phyloP scores from a whole-genome alignment of 1,140 invertebrate species.

The Ips typographus region DNA sequence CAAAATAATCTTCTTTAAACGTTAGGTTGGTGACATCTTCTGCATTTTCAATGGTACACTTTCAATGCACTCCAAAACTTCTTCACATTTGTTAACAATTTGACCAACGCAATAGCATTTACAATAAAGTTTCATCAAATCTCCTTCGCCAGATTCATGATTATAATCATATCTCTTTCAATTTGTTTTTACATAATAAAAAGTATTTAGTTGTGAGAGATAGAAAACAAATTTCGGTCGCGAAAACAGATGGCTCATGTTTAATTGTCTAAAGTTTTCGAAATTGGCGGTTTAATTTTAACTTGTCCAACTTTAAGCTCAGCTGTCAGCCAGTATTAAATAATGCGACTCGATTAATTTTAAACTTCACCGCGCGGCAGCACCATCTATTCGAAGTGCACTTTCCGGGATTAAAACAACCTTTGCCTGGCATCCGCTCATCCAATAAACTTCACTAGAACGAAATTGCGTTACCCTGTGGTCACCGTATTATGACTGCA shows the following conservation, averaged over 20 bases:
- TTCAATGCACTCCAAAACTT: too few relatives aligned
- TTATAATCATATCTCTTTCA: too few relatives aligned
- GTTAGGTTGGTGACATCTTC: too few relatives aligned
- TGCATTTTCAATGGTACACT: too few relatives aligned
- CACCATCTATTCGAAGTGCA: conserved; percentile 1
- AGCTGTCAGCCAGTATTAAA: conserved; percentile 1
- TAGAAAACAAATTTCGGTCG: too few relatives aligned
- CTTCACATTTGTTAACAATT: too few relatives aligned
- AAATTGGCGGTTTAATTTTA: conserved; percentile 4
- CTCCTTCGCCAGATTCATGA: too few relatives aligned
- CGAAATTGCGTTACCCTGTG: conserved; percentile 1
- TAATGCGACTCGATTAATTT: conserved; percentile 4
- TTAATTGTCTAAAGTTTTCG: conserved; percentile 4
- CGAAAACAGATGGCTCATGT: neutral
- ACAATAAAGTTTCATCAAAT: too few relatives aligned
- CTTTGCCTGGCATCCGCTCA: neutral
- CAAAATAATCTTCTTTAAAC: too few relatives aligned
- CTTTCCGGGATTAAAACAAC: conserved; percentile 1
- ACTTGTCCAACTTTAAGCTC: conserved; percentile 2
- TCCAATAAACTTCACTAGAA: conserved; percentile 3
- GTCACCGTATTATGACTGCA: conserved; percentile 1
- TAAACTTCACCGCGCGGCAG: neutral
- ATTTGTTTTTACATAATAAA: too few relatives aligned
- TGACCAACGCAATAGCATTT: too few relatives aligned
- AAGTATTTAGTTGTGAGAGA: too few relatives aligned